A percentile compares a stretch with the other conserved stretches of the same genome.
phyloP scores from a whole-genome alignment of 2,113 vertebrate genomes.

The Xerus inauris region DNA sequence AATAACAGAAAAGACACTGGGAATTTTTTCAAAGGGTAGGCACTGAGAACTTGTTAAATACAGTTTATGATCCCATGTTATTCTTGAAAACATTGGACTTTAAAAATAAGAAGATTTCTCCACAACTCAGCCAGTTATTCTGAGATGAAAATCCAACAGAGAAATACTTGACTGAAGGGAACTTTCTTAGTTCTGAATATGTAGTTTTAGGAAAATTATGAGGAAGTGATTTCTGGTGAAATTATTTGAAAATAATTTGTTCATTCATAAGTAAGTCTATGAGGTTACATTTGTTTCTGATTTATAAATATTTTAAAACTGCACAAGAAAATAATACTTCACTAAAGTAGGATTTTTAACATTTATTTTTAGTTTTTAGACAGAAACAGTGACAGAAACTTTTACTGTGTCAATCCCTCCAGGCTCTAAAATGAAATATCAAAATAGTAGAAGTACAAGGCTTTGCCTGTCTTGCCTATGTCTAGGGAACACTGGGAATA shows the following conservation, averaged over 20 bases:
- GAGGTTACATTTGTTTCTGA: neutral
- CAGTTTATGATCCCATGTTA: neutral
- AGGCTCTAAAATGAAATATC: neutral
- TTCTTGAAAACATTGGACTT: constrained; percentile 18
- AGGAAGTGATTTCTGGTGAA: neutral
- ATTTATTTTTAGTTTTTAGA: neutral
- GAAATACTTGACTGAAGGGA: neutral
- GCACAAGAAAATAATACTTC: neutral
- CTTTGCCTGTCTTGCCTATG: neutral
- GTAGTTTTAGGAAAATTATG: neutral
- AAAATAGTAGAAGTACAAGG: neutral
- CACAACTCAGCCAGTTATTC: neutral
- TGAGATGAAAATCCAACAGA: neutral
- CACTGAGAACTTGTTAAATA: neutral
- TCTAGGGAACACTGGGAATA: neutral
- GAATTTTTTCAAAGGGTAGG: neutral
- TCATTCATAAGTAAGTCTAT: neutral
- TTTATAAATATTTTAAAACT: constrained; percentile 15
- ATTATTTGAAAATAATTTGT: neutral
- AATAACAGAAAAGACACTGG: neutral
- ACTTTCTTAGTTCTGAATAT: neutral
- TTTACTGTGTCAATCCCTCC: neutral
- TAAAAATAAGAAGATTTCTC: neutral
- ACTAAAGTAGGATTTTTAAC: neutral
- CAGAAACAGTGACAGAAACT: neutral